Evolutionary conservation across 1,140 invertebrate species (phyloP), one percentile per base, ranked within the genome.

Genomic region (Ectropis grisescens): DNA sequence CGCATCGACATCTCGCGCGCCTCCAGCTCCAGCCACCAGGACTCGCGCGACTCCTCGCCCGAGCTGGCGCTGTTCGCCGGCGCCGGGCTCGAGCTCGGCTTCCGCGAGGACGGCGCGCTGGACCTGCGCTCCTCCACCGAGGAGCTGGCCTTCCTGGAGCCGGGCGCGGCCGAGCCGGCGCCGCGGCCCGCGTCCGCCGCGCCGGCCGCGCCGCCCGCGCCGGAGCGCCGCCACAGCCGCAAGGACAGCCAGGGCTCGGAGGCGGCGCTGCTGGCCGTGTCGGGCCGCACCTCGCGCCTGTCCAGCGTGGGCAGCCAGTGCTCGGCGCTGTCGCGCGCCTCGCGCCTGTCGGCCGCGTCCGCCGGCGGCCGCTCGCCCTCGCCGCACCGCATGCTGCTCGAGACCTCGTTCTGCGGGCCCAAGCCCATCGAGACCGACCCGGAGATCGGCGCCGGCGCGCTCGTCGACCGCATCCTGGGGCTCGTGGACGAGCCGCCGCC

Each of bases 401-500:
- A 95, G 78, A 95, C 93, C 0, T 95, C 93, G 0, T 95, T 95
- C 64, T 95, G 93, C 58, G 93, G 93, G 0, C 90, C 88, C 29
- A 93, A 91, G 53, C 89, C 90, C 0, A 75, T 87, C n/a, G 85
- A 87, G 43, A 81, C 68, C 15, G 82, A 82, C 13, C 72, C 69
- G 2, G 85, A 86, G 34, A 81, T 87, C 10, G 65, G 65, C 23
- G 60, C 58, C 2, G 68, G 66, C 8, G 74, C 57, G 2, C 65
- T 72, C 1, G 70, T 74, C 23, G 61, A 70, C 37, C 51, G 64
- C 1, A 45, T 79, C 2, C 48, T 79, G 1, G 69, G 74, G 47
- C 64, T 74, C 6, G 66, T 59, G 1, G 60, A 67, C 5, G 69
- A 66, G 29, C 62, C 67, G 0, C 74, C 78, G 11, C 51, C 76